These are phyloP conservation scores for Ceratoteleas bidentatus DNA, from an alignment of 1,140 invertebrate genomes.

Conservation along the genomic window DNA sequence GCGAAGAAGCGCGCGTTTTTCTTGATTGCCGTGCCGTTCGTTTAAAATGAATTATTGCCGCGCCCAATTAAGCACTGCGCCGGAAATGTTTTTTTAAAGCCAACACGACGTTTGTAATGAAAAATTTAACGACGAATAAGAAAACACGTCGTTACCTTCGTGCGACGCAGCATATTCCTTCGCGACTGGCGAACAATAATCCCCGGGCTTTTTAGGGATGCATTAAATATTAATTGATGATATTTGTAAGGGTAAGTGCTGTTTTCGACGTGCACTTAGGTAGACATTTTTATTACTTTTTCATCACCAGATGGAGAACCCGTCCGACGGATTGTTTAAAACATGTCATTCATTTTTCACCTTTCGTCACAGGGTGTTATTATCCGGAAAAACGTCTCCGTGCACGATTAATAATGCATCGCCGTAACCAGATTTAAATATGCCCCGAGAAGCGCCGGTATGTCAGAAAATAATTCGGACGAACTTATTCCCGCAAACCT, in stretches of 20 bases:
- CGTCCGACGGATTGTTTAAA: not conserved
- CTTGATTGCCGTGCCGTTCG: not conserved
- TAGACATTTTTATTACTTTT: not conserved
- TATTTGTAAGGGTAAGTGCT: slow-evolving; percentile 11
- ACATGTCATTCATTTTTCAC: no score
- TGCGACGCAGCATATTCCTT: slow-evolving; percentile 20
- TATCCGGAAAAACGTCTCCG: no score
- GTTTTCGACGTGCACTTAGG: not conserved
- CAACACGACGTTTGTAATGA: slow-evolving; percentile 32
- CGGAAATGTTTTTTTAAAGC: slow-evolving; percentile 25
- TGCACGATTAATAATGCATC: no score
- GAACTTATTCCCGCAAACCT: no score
- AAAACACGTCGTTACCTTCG: slow-evolving; percentile 37
- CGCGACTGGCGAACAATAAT: slow-evolving; percentile 18
- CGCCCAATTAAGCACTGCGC: slow-evolving; percentile 12
- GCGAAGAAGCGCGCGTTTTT: not conserved
- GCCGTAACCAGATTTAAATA: no score
- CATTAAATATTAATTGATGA: slow-evolving; percentile 32
- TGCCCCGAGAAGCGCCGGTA: no score
- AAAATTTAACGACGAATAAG: slow-evolving; percentile 36
- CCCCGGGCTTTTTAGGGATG: not conserved
- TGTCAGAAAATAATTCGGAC: no score
- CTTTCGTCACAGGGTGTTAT: no score
- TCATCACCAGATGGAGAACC: not conserved
- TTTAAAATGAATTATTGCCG: slow-evolving; percentile 18